phyloP scores from a whole-genome alignment of 1,140 invertebrate genomes.

The Leptinotarsa undecemlineata region DNA sequence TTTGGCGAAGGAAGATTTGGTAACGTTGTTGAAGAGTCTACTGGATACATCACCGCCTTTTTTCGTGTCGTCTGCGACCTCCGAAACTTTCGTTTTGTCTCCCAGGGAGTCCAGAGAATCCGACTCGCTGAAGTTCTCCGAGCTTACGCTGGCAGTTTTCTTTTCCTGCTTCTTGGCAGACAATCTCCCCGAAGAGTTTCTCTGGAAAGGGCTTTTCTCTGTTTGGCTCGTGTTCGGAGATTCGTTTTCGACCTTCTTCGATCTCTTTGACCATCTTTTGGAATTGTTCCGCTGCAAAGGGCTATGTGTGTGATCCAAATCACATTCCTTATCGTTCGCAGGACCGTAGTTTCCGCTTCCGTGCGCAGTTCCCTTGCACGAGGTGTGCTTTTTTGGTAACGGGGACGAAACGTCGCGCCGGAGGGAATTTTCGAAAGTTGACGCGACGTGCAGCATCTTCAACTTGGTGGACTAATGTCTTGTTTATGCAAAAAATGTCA shows the following conservation, averaged over 20 bases:
- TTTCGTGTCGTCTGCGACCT: slow-evolving; percentile 36
- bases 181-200: slow-evolving; percentile 33
- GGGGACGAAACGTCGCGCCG: slow-evolving; percentile 58
- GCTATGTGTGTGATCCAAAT: slow-evolving; percentile 17
- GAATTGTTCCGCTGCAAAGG: slow-evolving; percentile 38
- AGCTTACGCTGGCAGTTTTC: slow-evolving; percentile 57
- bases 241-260: slow-evolving; percentile 21
- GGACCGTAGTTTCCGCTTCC: slow-evolving; percentile 49
- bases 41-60: slow-evolving; percentile 53
- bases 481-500: background rate
- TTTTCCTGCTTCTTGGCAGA: slow-evolving; percentile 31
- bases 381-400: slow-evolving; percentile 65
- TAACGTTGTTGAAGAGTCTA: slow-evolving; percentile 60
- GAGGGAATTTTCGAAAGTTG: slow-evolving; percentile 68
- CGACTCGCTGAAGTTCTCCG: slow-evolving; percentile 62
- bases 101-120: slow-evolving; percentile 54
- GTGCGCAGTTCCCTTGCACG: slow-evolving; percentile 72
- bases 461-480: background rate
- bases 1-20: slow-evolving; percentile 63
- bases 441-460: slow-evolving; percentile 64
- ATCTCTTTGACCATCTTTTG: slow-evolving; percentile 25
- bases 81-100: slow-evolving; percentile 36
- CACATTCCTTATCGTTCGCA: slow-evolving; percentile 11
- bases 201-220: slow-evolving; percentile 33
- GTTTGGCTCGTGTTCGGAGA: background rate